Base-by-base conservation (phyloP, 1,140 invertebrate genomes). In the Caenorhabditis brenneri region DNA sequence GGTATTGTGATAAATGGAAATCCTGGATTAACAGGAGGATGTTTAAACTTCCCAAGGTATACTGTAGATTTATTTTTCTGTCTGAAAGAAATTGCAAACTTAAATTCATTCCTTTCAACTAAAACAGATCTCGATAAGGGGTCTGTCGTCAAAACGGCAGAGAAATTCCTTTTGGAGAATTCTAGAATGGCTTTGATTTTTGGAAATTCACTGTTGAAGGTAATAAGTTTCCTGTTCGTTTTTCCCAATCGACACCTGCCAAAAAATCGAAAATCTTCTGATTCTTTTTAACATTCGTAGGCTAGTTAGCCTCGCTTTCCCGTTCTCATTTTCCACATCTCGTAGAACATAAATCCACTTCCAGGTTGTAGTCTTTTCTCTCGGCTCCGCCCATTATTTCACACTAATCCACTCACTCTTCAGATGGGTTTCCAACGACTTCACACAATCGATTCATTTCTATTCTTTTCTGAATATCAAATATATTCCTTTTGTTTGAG, bases 381-480 rank as follows among this genome's bases (percentile, higher is more conserved):
- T 1, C 42, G 7, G 29, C 65, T 74, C 65, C 65, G 36, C 65
- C 65, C 65, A 74, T 9, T 42, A 24, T 27, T 24, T 24, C 22
- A 12, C n/a, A 24, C 33, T 74, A 42, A 74, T 65, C 60, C 60
- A 74, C n/a, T 42, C 65, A 74, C 29, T 74, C 65, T 74, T n/a
- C 36, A 74, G 33, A 42, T 36, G 58, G 16, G 16, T 33, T 65
- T 36, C 58, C 58, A 24, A 39, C 15, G 33, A 65, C 58, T 65
- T 36, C 5, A 27, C 53, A 24, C 24, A 22, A 22, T n/a, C 1
- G 7, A 27, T 24, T 33, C 58, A 15, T 65, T 33, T 60, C 15
- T 5, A 9, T 1, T n/a, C 16, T 36, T 27, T 27, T 24, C 24
- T 55, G 9, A 58, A 19, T 33, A 15, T 36, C 58, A 42, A 74